Percentiles rank a stretch among this genome's conserved stretches.
Conservation (phyloP, 2,888 invertebrate genomes). For the Priocnemis perturbator region DNA sequence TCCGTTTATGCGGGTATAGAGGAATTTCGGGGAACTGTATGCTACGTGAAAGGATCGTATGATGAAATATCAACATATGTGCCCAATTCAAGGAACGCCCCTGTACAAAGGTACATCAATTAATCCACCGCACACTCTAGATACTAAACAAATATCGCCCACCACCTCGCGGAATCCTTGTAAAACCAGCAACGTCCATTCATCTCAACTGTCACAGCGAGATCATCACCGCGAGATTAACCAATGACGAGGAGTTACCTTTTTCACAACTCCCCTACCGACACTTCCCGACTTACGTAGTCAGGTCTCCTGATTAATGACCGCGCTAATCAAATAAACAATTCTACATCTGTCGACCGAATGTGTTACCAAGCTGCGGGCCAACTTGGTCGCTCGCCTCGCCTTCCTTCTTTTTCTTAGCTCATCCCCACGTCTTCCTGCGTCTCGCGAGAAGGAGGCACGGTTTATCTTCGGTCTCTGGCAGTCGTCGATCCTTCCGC, state of each 20-base stretch:
- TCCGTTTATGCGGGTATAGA: too few relatives aligned
- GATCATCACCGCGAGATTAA: too few relatives aligned
- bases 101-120: too few relatives aligned
- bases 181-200: too few relatives aligned
- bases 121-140: too few relatives aligned
- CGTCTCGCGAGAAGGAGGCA: constrained; percentile 4
- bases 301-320: constrained; percentile 61
- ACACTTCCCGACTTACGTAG: constrained; percentile 6
- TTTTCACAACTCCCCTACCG: background rate
- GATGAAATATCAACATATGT: too few relatives aligned
- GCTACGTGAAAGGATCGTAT: too few relatives aligned
- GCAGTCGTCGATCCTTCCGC: constrained; percentile 33
- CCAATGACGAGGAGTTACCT: background rate
- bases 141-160: too few relatives aligned
- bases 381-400: constrained; percentile 9
- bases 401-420: constrained; percentile 27
- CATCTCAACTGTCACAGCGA: too few relatives aligned
- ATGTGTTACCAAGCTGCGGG: constrained; percentile 57
- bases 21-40: too few relatives aligned
- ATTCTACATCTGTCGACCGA: constrained; percentile 70
- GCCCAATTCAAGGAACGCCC: too few relatives aligned
- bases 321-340: constrained; percentile 68
- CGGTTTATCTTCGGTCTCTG: constrained; percentile 1
- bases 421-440: constrained; percentile 12
- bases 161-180: too few relatives aligned